Conservation (phyloP, 2,888 invertebrate genomes). For the Megalurothrips usitatus region DNA sequence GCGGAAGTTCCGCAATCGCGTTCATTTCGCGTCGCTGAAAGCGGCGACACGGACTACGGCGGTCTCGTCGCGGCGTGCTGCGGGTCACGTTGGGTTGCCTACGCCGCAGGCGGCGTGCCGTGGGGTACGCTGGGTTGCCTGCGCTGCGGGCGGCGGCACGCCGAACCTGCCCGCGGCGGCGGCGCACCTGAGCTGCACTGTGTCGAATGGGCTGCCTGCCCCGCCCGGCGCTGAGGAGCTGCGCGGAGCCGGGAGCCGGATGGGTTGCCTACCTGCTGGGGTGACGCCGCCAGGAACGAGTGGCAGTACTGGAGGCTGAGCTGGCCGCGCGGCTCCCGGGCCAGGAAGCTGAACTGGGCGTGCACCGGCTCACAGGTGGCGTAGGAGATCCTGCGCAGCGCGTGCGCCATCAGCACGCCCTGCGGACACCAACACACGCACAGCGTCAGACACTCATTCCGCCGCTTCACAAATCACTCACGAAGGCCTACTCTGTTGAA, state of each 20-base stretch:
- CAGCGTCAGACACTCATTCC: too few species aligned
- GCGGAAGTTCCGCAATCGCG: too few species aligned
- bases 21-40: too few species aligned
- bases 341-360: conserved; percentile 75
- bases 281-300: conserved; percentile 69
- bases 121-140: neutral
- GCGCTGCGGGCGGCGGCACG: neutral
- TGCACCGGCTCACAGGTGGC: conserved; percentile 78
- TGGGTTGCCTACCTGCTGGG: conserved; percentile 63
- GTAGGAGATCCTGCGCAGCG: conserved; percentile 76
- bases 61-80: too few species aligned
- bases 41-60: too few species aligned
- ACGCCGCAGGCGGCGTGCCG: too few species aligned
- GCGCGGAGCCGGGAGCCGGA: conserved; percentile 29
- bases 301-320: conserved; percentile 73
- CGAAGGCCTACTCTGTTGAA: too few species aligned
- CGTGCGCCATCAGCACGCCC: conserved; percentile 80
- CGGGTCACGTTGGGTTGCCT: too few species aligned
- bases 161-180: neutral
- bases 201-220: neutral
- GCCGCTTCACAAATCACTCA: too few species aligned
- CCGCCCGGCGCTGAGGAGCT: neutral
- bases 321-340: conserved; percentile 63
- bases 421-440: too few species aligned
- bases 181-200: conserved; percentile 28